Base-by-base conservation (phyloP, 2,888 invertebrate genomes). In the Lithosia quadra region DNA sequence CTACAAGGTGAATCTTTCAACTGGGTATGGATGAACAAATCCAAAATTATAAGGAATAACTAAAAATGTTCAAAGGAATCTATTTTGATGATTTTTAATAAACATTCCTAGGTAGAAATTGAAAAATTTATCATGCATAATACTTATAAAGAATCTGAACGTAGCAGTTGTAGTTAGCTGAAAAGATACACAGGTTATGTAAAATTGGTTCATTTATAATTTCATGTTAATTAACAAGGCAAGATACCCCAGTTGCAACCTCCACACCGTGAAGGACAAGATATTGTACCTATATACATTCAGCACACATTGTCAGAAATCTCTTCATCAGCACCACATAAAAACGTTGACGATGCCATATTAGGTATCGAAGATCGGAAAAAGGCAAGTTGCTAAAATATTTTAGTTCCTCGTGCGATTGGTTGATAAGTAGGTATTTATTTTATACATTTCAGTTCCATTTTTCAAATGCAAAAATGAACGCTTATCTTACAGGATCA, bases 241-340 rank as follows among this genome's bases (percentile, higher is more conserved):
- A 53, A 63, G 53, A 18, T 2, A 4, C 11, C 33, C 7, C 13
- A 10, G 53, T 34, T 34, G 22, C 15, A 4, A 21, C 53, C 53
- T 33, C 63, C 63, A 34, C 13, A 21, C n/a, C 63, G 63, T 13
- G 63, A 63, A 9, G 63, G 63, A 63, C 63, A 63, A 53, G 53
- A 55, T 21, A n/a, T 63, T 15, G 15, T 53, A 53, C 63, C 63
- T 53, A 11, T 63, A 49, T 63, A 63, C 53, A 53, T 63, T 33
- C 22, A 18, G 15, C 53, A 53, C 15, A 15, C 53, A 55, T 34
- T 63, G 33, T 33, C 33, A 63, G 63, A 62, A 13, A 62, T 43
- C 2, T 28, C 49, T 49, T 49, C 49, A 28, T n/a, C 24, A 7
- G 28, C 5, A 43, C 11, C 62, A 22, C 43, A 28, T 36, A 2